Conservation (phyloP, 2,888 invertebrate species). For the Conchocele bisecta region DNA sequence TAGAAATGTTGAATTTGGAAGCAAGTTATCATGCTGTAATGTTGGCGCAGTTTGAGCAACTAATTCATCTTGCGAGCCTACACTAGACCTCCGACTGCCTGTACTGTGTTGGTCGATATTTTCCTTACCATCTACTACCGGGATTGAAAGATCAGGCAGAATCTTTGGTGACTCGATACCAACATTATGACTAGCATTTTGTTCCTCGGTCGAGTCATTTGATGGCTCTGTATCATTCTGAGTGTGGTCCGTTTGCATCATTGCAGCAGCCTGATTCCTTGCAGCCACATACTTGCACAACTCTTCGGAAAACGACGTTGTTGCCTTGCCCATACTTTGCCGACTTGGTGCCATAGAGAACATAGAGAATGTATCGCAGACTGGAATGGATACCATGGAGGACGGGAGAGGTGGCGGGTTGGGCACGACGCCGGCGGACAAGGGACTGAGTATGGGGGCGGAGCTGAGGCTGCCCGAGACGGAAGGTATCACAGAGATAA, state of each 20-base stretch:
- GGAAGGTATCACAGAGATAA: constrained; percentile 37
- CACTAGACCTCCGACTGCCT: neutral
- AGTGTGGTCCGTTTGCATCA: neutral
- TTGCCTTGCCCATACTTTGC: constrained; percentile 18
- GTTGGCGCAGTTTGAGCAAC: constrained; percentile 30
- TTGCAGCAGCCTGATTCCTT: constrained; percentile 21
- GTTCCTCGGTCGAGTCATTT: constrained; percentile 27
- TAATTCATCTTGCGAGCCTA: constrained; percentile 1
- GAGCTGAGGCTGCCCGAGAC: constrained; percentile 39
- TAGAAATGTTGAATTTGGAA: constrained; percentile 35
- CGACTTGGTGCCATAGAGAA: constrained; percentile 40
- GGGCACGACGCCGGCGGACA: constrained; percentile 57
- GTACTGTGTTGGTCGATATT: neutral
- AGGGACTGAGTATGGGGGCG: constrained; percentile 63
- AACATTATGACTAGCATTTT: constrained; percentile 30
- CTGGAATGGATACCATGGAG: constrained; percentile 47
- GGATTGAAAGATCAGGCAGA: neutral
- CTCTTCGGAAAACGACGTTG: constrained; percentile 53
- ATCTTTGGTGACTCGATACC: neutral
- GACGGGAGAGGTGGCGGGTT: constrained; percentile 59
- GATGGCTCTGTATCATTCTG: constrained; percentile 14
- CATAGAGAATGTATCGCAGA: constrained; percentile 38
- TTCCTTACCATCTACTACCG: neutral
- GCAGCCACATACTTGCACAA: constrained; percentile 37
- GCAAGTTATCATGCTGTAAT: constrained; percentile 8